phyloP scores from a whole-genome alignment of 2,888 invertebrate species.

The Odontothrips loti region DNA sequence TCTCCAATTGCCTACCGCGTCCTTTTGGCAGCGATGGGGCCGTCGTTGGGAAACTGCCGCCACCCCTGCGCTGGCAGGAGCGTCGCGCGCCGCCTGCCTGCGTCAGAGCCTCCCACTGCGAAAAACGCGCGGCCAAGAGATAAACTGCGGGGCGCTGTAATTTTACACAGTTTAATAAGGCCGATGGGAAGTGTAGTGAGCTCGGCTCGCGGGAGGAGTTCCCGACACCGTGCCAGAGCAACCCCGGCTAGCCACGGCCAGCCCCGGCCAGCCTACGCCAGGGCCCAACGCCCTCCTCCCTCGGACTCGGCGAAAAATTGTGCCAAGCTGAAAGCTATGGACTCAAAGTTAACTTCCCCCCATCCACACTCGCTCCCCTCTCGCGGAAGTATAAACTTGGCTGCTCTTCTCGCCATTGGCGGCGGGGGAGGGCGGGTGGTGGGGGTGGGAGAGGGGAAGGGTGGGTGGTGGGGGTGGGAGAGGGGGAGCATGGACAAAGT shows the following conservation, averaged over 20 bases:
- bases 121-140: background rate
- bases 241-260: background rate
- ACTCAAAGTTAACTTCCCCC: background rate
- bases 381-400: conserved; percentile 25
- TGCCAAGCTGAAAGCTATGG: conserved; percentile 2
- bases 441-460: no score
- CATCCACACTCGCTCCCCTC: no score
- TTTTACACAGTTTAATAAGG: background rate
- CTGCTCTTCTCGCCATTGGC: no score
- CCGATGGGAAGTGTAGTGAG: background rate
- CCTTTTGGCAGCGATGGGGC: no score
- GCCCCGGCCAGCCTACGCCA: background rate
- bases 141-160: background rate
- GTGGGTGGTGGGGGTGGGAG: no score
- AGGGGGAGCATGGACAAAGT: no score
- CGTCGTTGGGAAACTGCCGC: no score
- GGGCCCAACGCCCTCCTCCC: background rate
- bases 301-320: background rate
- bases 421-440: no score
- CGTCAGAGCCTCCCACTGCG: background rate
- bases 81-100: no score
- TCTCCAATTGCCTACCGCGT: no score
- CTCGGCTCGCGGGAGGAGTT: background rate
- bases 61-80: no score
- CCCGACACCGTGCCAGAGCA: no score